These are phyloP conservation scores for Diarsia rubi DNA, from an alignment of 2,888 invertebrate genomes.

Conservation along the genomic window DNA sequence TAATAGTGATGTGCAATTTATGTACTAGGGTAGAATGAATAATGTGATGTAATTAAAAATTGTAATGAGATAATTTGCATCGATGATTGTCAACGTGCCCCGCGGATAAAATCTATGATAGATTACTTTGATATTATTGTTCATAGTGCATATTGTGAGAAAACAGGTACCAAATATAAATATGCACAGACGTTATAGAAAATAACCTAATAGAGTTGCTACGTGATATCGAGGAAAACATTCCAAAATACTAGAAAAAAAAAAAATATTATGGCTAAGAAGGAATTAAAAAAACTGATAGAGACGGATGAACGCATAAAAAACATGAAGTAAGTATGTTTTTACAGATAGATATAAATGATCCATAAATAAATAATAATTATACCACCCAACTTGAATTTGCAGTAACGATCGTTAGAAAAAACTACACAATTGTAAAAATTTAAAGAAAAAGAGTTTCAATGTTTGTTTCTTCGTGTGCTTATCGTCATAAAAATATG, in stretches of 20 bases:
- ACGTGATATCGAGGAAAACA: background rate
- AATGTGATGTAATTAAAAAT: slow-evolving; percentile 58
- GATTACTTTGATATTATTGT: slow-evolving; percentile 20
- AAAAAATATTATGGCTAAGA: background rate
- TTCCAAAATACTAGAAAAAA: background rate
- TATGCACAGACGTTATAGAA: background rate
- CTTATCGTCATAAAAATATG: slow-evolving; percentile 3
- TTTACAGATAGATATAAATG: background rate
- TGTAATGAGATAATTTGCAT: slow-evolving; percentile 62
- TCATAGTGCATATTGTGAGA: background rate
- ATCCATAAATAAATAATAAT: slow-evolving; percentile 5
- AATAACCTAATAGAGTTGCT: background rate
- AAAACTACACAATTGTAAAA: slow-evolving; percentile 11
- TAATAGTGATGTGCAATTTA: slow-evolving; percentile 40
- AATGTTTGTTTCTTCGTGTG: background rate
- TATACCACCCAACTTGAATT: slow-evolving; percentile 6
- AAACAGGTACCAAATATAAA: background rate
- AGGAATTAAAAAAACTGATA: background rate
- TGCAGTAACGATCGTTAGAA: background rate
- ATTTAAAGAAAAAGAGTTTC: background rate
- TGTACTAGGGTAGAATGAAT: slow-evolving; percentile 42
- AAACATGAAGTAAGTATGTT: background rate
- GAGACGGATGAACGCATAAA: background rate
- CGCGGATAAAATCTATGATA: slow-evolving; percentile 39
- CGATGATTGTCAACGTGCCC: slow-evolving; percentile 48